Evolutionary conservation across 2,797 vertebrate species (phyloP).

Genomic region (Acomys russatus): DNA sequence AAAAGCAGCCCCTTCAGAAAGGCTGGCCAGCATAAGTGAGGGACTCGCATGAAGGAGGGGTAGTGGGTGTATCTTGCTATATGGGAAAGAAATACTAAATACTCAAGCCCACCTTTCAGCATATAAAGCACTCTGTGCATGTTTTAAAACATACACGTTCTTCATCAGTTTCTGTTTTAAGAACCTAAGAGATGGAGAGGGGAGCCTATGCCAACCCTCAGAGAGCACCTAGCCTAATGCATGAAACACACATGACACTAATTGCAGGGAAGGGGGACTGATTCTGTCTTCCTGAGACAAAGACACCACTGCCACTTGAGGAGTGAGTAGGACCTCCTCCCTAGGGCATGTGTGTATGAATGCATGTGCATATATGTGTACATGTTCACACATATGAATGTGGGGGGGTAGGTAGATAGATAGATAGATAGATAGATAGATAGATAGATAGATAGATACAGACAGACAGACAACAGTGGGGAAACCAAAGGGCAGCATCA

Average conservation of each 20-base stretch:
- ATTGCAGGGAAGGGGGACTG: not conserved
- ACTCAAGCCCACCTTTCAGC: not conserved
- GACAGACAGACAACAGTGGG: not conserved
- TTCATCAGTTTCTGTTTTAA: not conserved
- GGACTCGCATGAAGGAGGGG: not conserved
- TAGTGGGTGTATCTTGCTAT: not conserved
- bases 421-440: not conserved
- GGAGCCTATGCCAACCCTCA: not conserved
- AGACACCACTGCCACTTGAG: not conserved
- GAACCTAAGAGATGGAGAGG: not conserved
- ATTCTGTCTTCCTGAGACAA: not conserved
- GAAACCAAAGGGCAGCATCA: not conserved
- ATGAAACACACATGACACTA: not conserved
- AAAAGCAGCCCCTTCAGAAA: not conserved
- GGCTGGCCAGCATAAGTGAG: not conserved
- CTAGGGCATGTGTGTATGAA: not conserved
- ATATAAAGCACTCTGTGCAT: not conserved
- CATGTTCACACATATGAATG: not conserved
- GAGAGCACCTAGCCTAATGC: not conserved
- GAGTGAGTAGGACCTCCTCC: not conserved
- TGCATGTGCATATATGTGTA: not conserved
- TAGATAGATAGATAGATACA: not conserved
- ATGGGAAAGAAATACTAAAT: constrained; percentile 40
- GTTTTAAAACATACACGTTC: not conserved
- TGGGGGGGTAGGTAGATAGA: not conserved